Conservation (phyloP, 2,888 invertebrate species). For the Chydorus sphaericus region DNA sequence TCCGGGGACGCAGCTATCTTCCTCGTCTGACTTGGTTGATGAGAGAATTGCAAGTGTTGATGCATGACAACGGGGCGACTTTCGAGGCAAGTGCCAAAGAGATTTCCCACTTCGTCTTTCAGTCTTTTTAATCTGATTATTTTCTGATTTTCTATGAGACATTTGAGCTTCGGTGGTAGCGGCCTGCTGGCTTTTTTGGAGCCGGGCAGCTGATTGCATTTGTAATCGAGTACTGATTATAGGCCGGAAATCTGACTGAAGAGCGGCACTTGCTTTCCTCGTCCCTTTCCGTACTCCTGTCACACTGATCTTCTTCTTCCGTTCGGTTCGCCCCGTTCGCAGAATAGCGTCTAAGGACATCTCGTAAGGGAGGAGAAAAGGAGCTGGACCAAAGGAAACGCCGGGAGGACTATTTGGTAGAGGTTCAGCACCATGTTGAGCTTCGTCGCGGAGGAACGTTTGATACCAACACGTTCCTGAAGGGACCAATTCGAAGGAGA, state of each 20-base stretch:
- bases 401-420: not conserved
- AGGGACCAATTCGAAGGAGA: constrained; percentile 61
- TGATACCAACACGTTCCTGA: constrained; percentile 61
- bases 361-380: constrained; percentile 52
- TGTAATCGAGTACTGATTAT: constrained; percentile 13
- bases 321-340: constrained; percentile 15
- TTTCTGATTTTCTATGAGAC: not conserved
- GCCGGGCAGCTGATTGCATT: not conserved
- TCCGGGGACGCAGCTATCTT: no score
- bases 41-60: constrained; percentile 66
- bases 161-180: constrained; percentile 9
- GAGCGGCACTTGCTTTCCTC: not conserved
- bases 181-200: constrained; percentile 15
- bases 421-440: constrained; percentile 30
- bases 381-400: constrained; percentile 34
- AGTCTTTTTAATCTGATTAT: constrained; percentile 12
- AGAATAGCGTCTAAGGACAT: constrained; percentile 26
- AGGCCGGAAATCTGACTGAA: not conserved
- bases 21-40: constrained; percentile 1
- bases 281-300: not conserved
- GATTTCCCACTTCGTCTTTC: constrained; percentile 17
- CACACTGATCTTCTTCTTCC: not conserved
- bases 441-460: constrained; percentile 60
- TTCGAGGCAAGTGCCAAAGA: constrained; percentile 40
- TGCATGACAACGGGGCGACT: constrained; percentile 75